phyloP scores from a whole-genome alignment of 2,888 invertebrate genomes.

The Malthinus seriepunctatus region DNA sequence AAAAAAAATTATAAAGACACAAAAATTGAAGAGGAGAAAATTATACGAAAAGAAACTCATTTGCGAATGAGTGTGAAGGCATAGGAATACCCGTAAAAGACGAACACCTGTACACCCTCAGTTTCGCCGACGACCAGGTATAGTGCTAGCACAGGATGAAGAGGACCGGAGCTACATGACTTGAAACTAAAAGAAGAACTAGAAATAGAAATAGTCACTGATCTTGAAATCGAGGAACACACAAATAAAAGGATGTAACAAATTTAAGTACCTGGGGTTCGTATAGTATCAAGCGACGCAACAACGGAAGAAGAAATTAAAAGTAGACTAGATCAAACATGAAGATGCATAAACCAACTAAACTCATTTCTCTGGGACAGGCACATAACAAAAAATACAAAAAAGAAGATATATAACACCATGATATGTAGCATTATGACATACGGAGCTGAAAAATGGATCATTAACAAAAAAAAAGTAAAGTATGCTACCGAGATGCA shows the following conservation, averaged over 20 bases:
- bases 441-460: neutral
- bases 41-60: too few species aligned
- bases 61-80: too few species aligned
- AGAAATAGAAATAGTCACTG: neutral
- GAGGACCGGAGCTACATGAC: too few species aligned
- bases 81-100: too few species aligned
- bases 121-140: too few species aligned
- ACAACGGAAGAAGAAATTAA: slow-evolving; percentile 2
- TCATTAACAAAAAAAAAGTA: neutral
- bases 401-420: neutral
- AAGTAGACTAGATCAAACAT: neutral
- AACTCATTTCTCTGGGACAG: neutral
- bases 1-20: too few species aligned
- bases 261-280: neutral
- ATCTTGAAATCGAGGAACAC: neutral
- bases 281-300: neutral
- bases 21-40: too few species aligned
- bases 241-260: neutral
- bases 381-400: neutral
- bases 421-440: slow-evolving; percentile 2
- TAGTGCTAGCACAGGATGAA: too few species aligned
- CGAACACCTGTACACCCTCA: too few species aligned
- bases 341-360: neutral
- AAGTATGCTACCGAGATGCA: slow-evolving; percentile 3
- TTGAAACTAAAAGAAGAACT: too few species aligned